Base-by-base conservation (phyloP, 1,140 invertebrate species). In the Euura lappo region DNA sequence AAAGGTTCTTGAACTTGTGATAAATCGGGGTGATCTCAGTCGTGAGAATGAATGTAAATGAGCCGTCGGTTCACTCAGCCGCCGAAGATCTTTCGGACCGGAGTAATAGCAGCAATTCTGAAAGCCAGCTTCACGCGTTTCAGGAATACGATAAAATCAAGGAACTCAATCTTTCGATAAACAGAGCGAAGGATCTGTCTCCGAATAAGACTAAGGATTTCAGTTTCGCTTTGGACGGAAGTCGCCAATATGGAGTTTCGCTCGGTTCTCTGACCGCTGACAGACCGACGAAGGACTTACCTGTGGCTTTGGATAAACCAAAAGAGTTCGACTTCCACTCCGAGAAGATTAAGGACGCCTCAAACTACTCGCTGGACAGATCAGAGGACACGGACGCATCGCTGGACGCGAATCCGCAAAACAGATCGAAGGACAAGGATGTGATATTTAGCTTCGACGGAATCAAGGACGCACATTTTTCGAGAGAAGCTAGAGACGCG, bases 71-170 rank as follows among this genome's bases (percentile, higher is more conserved):
- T 8, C 66, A 68, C 66, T 28, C 44, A 28, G 44, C 44, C 3
- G 44, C 77, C n/a, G 85, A 88, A 2, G 85, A 86, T n/a, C 78
- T 84, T 44, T 87, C 86, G 11, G 86, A 86, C 51, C 83, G 82
- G 45, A 85, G 85, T 72, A 84, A 82, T 13, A 82, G 80, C 72
- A 81, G 80, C 4, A 76, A 80, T 47, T 75, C 79, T 4, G 80
- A 80, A 44, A 73, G 73, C 8, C 79, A 84, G 1, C 51, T 82
- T 6, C 75, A 79, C 68, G 72, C 74, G 2, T 85, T 80, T 65
- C 79, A 81, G 13, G 80, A 80, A 45, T 84, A 81, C 72, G 82
- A 82, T 2, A 76, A 75, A 1, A 70, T 83, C 0, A 81, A 77
- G 43, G 78, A 83, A n/a, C 11, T 84, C 6, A 83, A 83, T 66